Evolutionary conservation across 2,888 invertebrate species (phyloP).

Genomic region (Ormyrus nitidulus): DNA sequence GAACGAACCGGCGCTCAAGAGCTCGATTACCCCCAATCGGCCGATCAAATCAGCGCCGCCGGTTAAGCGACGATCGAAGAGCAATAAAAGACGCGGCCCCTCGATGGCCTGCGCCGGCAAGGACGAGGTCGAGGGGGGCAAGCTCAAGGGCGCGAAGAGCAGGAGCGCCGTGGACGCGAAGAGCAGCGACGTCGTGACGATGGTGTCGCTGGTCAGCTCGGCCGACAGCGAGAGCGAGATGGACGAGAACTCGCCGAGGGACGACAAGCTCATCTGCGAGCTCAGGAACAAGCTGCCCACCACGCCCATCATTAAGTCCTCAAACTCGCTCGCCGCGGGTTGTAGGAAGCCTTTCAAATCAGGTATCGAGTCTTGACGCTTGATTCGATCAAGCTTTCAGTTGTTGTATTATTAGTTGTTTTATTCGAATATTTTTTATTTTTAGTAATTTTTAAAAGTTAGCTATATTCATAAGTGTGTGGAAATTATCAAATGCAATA

Average conservation of each 20-base stretch:
- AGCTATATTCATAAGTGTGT: too few species aligned
- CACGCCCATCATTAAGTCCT: constrained; percentile 71
- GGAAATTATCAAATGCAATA: too few species aligned
- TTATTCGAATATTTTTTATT: too few species aligned
- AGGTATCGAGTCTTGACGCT: constrained; percentile 60
- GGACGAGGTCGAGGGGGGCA: constrained; percentile 53
- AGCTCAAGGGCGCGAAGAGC: constrained; percentile 44
- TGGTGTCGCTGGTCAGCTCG: constrained; percentile 83
- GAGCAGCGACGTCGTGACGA: constrained; percentile 77
- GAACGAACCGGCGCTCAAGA: constrained; percentile 41
- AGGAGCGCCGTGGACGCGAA: constrained; percentile 59
- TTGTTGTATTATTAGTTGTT: too few species aligned
- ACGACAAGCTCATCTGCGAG: constrained; percentile 71
- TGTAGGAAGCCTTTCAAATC: constrained; percentile 68
- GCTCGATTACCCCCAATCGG: constrained; percentile 56
- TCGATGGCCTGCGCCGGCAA: constrained; percentile 57
- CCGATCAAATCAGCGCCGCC: constrained; percentile 68
- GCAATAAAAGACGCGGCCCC: constrained; percentile 64
- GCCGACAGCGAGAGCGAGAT: constrained; percentile 81
- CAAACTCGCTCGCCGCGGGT: constrained; percentile 60
- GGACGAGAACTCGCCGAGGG: constrained; percentile 66
- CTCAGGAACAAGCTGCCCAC: constrained; percentile 71
- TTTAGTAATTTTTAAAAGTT: too few species aligned
- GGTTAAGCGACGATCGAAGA: constrained; percentile 68
- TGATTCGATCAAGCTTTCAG: too few species aligned